Evolutionary conservation across 2,888 invertebrate species (phyloP), one percentile per base, ranked within the genome.

Genomic region (Sinopyrophorus schimmeli): DNA sequence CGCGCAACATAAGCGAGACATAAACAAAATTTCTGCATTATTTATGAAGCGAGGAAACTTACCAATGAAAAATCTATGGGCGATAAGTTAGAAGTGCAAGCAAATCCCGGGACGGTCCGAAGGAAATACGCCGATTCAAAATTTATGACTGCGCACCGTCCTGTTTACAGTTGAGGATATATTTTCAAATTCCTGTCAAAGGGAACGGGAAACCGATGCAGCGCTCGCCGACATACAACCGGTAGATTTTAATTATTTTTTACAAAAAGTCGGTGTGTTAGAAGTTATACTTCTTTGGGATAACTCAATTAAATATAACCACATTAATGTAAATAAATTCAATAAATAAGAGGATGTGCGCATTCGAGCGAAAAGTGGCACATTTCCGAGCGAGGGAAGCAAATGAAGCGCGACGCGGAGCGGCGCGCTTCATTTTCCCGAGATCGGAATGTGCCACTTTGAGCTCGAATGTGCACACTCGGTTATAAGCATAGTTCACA

Each of bases 51-150:
- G 17, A 15, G 43, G 17, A 32, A 37, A 41, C 23, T 21, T 32
- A 34, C 37, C 49, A 32, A 49, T 49, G 43, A 49, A 49, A 49
- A 43, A 43, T 49, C 38, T 38, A 43, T 31, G 37, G 43, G 42
- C 38, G 21, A 43, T 49, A 43, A 31, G 38, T 49, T 49, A 41
- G 41, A 48, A 48, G 41, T 48, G 47, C 47, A 28, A 39, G 41
- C 41, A 48, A 41, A 48, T 41, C 47, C 40, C 35, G 34, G 14
- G 30, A 35, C 24, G 30, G 41, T 23, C 34, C 23, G 40, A 37
- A 41, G 37, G 37, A 48, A 48, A 48, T 41, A 20, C 41, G 47
- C 15, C 34, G 47, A 39, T 47, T 34, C 20, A 9, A 40, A 39
- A 47, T 47, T 39, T 47, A 47, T 40, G 47, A 40, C 35, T 47